A percentile compares a stretch with the other conserved stretches of the same genome.
These are phyloP conservation scores for Frankliniella fusca DNA, from an alignment of 2,888 invertebrate genomes.

Conservation along the genomic window DNA sequence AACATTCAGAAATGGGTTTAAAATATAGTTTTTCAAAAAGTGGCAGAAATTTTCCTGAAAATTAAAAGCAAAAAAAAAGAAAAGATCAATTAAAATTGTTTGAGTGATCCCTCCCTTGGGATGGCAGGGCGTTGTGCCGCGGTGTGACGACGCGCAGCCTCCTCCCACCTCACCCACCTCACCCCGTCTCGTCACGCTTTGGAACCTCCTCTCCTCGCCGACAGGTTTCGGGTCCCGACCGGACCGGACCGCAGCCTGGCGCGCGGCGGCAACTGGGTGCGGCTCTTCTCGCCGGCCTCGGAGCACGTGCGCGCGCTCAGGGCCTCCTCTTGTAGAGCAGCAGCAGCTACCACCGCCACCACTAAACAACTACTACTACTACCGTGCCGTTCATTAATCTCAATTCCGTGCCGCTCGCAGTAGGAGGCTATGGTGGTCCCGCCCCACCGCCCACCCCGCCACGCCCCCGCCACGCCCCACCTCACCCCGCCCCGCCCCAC, in stretches of 20 bases:
- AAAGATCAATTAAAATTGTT: no score
- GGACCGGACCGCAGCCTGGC: neutral
- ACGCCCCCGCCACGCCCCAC: no score
- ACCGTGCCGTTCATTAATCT: neutral
- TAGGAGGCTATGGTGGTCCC: constrained; percentile 4
- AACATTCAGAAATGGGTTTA: no score
- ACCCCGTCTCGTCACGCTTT: no score
- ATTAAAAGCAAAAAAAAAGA: no score
- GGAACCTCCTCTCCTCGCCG: no score
- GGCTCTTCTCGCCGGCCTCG: constrained; percentile 30
- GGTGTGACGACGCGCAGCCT: constrained; percentile 2
- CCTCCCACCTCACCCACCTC: neutral
- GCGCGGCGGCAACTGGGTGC: neutral
- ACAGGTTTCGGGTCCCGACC: no score
- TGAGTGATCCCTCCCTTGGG: no score
- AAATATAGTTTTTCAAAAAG: no score
- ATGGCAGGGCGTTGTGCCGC: neutral
- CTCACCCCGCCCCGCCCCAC: no score
- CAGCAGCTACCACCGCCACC: neutral
- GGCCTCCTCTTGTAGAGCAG: neutral
- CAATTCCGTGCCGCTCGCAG: neutral
- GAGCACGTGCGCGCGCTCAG: constrained; percentile 36
- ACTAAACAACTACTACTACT: neutral
- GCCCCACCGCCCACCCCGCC: constrained; percentile 39
- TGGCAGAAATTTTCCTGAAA: no score